phyloP scores from a whole-genome alignment of 1,140 invertebrate species.

The Olivierus martensii region DNA sequence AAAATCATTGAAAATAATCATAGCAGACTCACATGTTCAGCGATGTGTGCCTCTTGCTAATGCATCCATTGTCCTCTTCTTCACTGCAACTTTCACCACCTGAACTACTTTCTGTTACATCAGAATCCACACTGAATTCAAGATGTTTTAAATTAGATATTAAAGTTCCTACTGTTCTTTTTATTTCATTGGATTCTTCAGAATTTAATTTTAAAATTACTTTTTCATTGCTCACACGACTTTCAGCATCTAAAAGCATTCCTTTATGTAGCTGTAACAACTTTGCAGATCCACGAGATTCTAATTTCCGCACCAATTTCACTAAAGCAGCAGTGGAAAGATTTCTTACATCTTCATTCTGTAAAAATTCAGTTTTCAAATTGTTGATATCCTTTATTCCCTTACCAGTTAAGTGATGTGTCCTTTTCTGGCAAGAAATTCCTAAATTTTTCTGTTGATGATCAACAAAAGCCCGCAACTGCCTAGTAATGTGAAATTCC shows the following conservation, averaged over 20 bases:
- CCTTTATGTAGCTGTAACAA: conserved; percentile 4
- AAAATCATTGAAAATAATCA: too few species aligned
- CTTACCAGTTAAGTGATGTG: neutral
- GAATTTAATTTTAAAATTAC: conserved; percentile 22
- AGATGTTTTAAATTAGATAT: conserved; percentile 12
- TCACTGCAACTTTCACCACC: conserved; percentile 89
- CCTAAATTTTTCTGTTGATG: conserved; percentile 41
- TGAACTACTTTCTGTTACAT: conserved; percentile 83
- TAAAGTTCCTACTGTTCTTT: conserved; percentile 36
- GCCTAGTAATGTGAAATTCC: conserved; percentile 55
- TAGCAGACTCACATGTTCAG: too few species aligned
- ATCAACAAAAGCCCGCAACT: conserved; percentile 55
- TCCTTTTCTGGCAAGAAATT: conserved; percentile 12
- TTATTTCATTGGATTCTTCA: conserved; percentile 25
- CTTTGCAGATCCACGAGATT: conserved; percentile 27
- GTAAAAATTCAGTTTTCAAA: conserved; percentile 30
- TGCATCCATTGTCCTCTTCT: conserved; percentile 38
- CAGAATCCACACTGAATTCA: conserved; percentile 53
- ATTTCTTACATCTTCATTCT: conserved; percentile 33
- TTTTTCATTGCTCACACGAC: neutral
- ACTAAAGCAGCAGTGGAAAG: conserved; percentile 40
- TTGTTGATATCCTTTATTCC: conserved; percentile 8
- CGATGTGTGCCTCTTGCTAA: conserved; percentile 14
- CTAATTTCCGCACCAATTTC: conserved; percentile 38
- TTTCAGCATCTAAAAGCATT: neutral